These are phyloP conservation scores for Stomatorhinus walkeri DNA, from an alignment of 2,797 vertebrate genomes.

Conservation along the genomic window DNA sequence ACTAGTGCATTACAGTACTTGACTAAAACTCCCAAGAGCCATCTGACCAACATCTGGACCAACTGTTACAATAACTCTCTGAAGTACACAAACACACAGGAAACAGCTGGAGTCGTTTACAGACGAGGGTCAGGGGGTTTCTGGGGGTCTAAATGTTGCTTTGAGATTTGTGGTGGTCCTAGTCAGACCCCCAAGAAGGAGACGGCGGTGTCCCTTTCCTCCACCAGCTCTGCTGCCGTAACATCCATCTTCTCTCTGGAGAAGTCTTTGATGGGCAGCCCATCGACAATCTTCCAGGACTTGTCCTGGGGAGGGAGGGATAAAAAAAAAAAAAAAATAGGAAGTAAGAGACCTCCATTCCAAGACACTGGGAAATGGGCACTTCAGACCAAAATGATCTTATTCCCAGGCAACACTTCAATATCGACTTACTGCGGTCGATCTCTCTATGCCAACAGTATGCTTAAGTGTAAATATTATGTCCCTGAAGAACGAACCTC, in stretches of 20 bases:
- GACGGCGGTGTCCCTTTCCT: conserved; percentile 74
- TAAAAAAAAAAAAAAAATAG: conserved; percentile 14
- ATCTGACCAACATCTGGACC: not conserved
- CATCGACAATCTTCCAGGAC: conserved; percentile 74
- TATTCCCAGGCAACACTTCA: not conserved
- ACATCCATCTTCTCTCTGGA: conserved; percentile 77
- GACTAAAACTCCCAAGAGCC: conserved; percentile 22
- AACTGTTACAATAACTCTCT: not conserved
- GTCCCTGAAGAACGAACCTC: not conserved
- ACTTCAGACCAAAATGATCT: not conserved
- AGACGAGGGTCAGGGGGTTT: conserved; percentile 71
- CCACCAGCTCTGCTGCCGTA: conserved; percentile 71
- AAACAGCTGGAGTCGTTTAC: conserved; percentile 55
- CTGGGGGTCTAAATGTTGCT: conserved; percentile 48
- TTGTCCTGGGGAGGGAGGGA: conserved; percentile 58
- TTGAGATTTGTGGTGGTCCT: conserved; percentile 35
- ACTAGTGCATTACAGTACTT: conserved; percentile 30
- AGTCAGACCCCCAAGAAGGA: conserved; percentile 75
- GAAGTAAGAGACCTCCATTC: not conserved
- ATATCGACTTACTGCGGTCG: not conserved
- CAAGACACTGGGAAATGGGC: not conserved
- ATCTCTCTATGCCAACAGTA: not conserved
- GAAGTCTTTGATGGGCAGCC: conserved; percentile 73
- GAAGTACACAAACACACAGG: conserved; percentile 14
- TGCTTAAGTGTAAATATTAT: not conserved